Conservation (phyloP, 2,888 invertebrate species). For the Eucera pruinosa region DNA sequence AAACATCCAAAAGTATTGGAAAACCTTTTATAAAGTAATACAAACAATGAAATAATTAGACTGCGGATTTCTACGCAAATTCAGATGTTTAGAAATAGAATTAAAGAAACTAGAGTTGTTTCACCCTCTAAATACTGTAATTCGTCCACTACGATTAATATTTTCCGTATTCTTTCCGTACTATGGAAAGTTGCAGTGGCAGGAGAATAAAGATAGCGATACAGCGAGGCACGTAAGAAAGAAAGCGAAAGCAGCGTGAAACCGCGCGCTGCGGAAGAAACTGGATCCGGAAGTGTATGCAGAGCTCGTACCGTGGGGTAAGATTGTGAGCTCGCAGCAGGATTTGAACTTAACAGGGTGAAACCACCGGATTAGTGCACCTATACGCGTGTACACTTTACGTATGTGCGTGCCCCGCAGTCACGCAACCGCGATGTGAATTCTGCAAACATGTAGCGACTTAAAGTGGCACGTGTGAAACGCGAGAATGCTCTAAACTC, state of each 20-base stretch:
- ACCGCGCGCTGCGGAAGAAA: background rate
- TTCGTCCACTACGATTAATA: too few species aligned
- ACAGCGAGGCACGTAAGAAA: too few species aligned
- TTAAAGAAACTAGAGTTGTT: too few species aligned
- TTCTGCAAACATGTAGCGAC: background rate
- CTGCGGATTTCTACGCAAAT: too few species aligned
- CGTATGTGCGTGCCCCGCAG: background rate
- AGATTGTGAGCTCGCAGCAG: slow-evolving; percentile 12
- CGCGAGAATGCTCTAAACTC: slow-evolving; percentile 11
- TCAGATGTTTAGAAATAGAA: too few species aligned
- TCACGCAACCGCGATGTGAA: background rate
- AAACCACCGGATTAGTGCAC: slow-evolving; percentile 20
- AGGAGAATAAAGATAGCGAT: slow-evolving; percentile 14
- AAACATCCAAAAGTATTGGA: too few species aligned
- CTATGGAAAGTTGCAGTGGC: background rate
- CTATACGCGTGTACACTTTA: background rate
- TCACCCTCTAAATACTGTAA: too few species aligned
- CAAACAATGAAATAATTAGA: too few species aligned
- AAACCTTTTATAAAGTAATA: too few species aligned
- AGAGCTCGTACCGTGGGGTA: background rate
- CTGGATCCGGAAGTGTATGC: background rate
- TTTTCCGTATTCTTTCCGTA: too few species aligned
- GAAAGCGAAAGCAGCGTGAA: slow-evolving; percentile 11
- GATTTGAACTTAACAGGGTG: slow-evolving; percentile 9
- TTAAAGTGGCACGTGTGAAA: slow-evolving; percentile 8